Base-by-base conservation (phyloP, 2,888 invertebrate genomes). In the Coleophora flavipennella region DNA sequence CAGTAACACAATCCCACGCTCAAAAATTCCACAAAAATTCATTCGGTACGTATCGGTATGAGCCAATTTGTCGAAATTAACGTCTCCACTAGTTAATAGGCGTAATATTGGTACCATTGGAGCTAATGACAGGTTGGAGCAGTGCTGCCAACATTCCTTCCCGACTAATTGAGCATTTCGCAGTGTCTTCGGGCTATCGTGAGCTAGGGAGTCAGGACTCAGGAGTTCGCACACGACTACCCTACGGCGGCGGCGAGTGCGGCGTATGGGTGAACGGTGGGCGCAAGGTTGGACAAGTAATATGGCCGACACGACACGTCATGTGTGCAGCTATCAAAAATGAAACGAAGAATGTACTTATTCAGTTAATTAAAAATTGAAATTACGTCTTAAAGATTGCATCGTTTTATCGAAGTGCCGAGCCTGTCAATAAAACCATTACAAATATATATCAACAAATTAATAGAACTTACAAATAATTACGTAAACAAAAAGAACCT, bases 141-240 rank as follows among this genome's bases (percentile, higher is more conserved):
- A 50, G 39, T 50, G 49, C 54, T 56, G 49, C 54, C 57, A 51
- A 53, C 53, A 31, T 31, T 20, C 20, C 36, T 36, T 28, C 36
- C 29, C 26, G 13, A 32, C 57, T 65, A 70, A 70, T 68, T 70
- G 67, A 50, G 55, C 53, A 53, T 55, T 55, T 48, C 54, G 50
- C 51, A 40, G 49, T 61, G 68, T 67, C 70, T 66, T 49, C 51
- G 44, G 70, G 70, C 69, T 48, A 59, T 70, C 70, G 68, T 68
- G 70, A 65, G 46, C 67, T 62, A 64, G 60, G 57, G 48, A 32
- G 39, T 55, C 50, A 50, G 57, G 48, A 32, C 39, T 55, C 50
- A 50, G 51, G 49, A 20, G 20, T 20, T 46, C 51, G 45, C 51
- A 57, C 59, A 62, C 55, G 56, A 51, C 43, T 39, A 38, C 63